phyloP scores from a whole-genome alignment of 2,113 vertebrate genomes.

The Pica pica region DNA sequence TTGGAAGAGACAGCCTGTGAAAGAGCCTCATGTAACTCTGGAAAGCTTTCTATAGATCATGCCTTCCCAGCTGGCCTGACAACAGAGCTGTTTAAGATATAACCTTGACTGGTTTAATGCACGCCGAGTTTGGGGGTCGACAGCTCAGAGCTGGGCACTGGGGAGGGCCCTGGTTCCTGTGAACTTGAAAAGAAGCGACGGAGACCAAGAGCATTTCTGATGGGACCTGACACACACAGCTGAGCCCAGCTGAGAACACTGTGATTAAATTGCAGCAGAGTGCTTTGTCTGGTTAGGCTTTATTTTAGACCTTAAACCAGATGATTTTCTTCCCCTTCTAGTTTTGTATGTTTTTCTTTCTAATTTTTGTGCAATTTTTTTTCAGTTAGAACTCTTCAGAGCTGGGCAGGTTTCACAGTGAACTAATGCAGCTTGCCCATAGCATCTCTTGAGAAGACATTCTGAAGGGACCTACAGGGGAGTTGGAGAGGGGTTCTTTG shows the following conservation, averaged over 20 bases:
- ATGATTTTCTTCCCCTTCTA: background rate
- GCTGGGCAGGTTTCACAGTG: background rate
- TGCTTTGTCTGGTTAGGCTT: background rate
- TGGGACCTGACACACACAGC: background rate
- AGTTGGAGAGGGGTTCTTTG: background rate
- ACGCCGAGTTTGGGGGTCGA: background rate
- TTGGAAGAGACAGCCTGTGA: background rate
- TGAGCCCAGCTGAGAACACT: background rate
- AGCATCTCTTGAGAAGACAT: background rate
- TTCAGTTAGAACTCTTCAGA: background rate
- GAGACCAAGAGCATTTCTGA: background rate
- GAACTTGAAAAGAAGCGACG: background rate
- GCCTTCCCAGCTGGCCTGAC: background rate
- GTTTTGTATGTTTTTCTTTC: background rate
- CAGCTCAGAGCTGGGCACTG: background rate
- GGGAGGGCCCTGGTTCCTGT: background rate
- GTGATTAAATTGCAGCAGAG: background rate
- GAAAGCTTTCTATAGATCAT: background rate
- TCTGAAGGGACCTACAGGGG: background rate
- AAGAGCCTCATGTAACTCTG: background rate
- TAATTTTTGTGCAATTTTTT: background rate
- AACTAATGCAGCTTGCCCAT: background rate
- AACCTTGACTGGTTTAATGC: background rate
- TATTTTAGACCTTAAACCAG: background rate
- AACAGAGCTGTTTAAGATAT: background rate